phyloP scores from a whole-genome alignment of 2,797 vertebrate genomes.

The Eidolon dupreanum region DNA sequence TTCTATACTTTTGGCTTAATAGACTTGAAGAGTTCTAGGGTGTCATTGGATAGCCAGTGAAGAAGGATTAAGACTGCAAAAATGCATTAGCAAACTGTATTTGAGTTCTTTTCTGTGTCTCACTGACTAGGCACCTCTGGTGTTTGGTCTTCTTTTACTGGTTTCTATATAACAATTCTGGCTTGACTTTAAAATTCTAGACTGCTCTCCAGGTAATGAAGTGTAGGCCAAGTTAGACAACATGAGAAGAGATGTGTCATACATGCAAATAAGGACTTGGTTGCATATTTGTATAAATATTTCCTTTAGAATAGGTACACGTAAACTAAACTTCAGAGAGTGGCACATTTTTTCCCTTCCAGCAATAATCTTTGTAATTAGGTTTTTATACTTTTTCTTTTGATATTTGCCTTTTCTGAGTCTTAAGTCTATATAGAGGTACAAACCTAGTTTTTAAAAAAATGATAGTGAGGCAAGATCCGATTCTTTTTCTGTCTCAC shows the following conservation, averaged over 20 bases:
- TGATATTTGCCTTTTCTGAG: conserved; percentile 1
- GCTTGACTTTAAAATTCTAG: background rate
- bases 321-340: background rate
- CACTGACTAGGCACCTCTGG: background rate
- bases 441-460: background rate
- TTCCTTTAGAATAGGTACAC: background rate
- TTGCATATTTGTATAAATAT: conserved; percentile 17
- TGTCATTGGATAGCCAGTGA: background rate
- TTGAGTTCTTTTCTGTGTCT: background rate
- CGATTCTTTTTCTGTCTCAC: conserved; percentile 13
- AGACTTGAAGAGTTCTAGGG: background rate
- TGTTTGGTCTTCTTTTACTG: background rate
- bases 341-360: background rate
- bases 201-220: background rate
- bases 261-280: background rate
- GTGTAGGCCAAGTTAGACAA: background rate
- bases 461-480: background rate
- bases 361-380: background rate
- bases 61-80: background rate
- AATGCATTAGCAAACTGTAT: background rate
- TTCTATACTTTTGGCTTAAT: background rate
- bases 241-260: background rate
- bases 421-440: background rate
- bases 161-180: background rate
- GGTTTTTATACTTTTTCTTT: background rate